phyloP scores from a whole-genome alignment of 2,113 vertebrate species.

The Tetrax tetrax region DNA sequence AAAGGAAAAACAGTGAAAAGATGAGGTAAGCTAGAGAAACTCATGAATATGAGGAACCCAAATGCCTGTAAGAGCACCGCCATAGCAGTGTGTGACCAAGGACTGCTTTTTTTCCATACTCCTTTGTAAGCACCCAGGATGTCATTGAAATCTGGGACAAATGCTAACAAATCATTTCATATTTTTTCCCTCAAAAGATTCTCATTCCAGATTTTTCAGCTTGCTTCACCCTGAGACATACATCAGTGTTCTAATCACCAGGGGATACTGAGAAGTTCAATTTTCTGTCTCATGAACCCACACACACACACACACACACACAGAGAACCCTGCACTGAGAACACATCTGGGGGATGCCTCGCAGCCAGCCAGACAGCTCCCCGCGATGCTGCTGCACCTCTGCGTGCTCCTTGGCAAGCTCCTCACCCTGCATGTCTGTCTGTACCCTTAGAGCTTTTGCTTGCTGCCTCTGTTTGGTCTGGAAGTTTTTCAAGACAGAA shows the following conservation, averaged over 20 bases:
- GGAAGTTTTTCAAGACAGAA: neutral
- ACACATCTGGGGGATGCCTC: fast-evolving
- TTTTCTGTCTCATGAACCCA: neutral
- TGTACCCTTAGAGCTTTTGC: neutral
- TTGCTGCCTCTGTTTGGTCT: neutral
- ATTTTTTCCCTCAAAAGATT: neutral
- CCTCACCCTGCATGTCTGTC: neutral
- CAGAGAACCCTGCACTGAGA: neutral
- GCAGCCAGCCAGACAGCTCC: fast-evolving
- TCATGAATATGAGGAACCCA: neutral
- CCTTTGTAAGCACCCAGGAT: neutral
- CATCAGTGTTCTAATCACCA: neutral
- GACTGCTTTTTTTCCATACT: neutral
- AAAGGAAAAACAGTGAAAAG: neutral
- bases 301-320: no score
- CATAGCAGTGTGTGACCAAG: neutral
- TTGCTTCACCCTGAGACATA: neutral
- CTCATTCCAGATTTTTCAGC: neutral
- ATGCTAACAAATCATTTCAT: neutral
- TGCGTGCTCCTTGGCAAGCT: neutral
- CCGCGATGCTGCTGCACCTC: neutral
- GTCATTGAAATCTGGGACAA: neutral
- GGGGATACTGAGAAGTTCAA: neutral
- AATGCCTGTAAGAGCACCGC: neutral
- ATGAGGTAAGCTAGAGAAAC: neutral